Evolutionary conservation across 1,140 invertebrate genomes (phyloP), one percentile per base, ranked within the genome.

Genomic region (Cydia pomonella): DNA sequence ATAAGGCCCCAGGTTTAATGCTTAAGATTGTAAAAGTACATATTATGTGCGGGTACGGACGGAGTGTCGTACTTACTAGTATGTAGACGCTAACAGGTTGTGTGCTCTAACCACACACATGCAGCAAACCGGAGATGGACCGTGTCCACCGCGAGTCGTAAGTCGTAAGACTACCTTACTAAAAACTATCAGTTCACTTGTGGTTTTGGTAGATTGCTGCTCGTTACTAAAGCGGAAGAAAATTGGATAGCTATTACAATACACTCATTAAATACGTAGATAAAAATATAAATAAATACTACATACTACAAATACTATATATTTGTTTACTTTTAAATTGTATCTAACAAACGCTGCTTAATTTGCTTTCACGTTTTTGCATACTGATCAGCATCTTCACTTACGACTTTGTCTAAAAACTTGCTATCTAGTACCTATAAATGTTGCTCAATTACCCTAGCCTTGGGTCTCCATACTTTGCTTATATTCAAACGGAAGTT

Each of bases 61-160:
- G 13, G 25, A 27, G 63, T 66, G 23, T 64, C 5, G 63, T n/a
- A 18, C n/a, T 53, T 18, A n/a, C n/a, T n/a, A n/a, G n/a, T n/a
- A 53, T 9, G 50, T 18, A 16, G 6, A 18, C 50, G 50, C 12
- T 21, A 66, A 66, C 63, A 66, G 16, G 23, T 66, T 66, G 63
- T 66, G 27, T 29, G 63, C 27, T 27, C n/a, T 66, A 66, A 66
- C 63, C 50, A 27, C 63, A 27, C 63, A 66, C n/a, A 66, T 66
- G 63, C 63, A 33, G 62, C 23, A 27, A 66, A 27, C 63, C 63
- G 63, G 63, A 66, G 63, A 66, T 66, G 63, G 63, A 29, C 23
- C 25, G 63, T 66, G 25, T 66, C 27, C 63, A 66, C 27, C n/a
- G 27, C 16, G 63, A 29, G 3, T 25, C 21, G 62, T 63, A 63